A percentile compares a stretch with the other conserved stretches of the same genome.
phyloP scores from a whole-genome alignment of 2,797 vertebrate species.

The Cryptoblepharus egeriae region DNA sequence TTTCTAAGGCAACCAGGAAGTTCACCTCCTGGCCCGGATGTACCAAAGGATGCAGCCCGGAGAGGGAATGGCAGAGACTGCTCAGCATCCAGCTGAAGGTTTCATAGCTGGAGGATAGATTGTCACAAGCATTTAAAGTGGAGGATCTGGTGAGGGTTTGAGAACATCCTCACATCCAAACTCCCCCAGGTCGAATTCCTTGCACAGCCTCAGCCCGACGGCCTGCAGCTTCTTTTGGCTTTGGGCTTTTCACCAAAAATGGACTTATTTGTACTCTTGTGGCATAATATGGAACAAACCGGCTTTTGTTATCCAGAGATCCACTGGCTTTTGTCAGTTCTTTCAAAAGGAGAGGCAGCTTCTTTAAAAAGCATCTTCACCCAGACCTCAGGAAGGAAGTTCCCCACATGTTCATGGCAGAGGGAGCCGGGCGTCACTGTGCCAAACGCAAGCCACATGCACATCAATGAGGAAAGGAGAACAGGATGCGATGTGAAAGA shows the following conservation, averaged over 20 bases:
- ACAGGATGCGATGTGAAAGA: background rate
- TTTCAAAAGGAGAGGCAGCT: conserved; percentile 8
- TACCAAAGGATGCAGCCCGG: conserved; percentile 27
- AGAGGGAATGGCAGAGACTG: conserved; percentile 13
- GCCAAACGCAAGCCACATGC: conserved; percentile 17
- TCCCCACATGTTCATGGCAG: background rate
- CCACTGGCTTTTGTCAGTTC: conserved; percentile 2
- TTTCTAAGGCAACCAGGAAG: conserved; percentile 63
- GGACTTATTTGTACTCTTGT: background rate
- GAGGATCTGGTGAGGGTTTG: background rate
- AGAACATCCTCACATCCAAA: background rate
- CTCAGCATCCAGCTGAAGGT: conserved; percentile 18
- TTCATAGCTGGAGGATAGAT: background rate
- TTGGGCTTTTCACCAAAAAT: conserved; percentile 6
- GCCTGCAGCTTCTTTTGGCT: background rate
- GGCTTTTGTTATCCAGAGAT: conserved; percentile 17
- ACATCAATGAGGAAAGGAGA: background rate
- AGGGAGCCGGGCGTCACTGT: conserved; percentile 8
- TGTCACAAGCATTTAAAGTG: background rate
- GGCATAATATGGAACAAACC: conserved; percentile 5
- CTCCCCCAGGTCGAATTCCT: background rate
- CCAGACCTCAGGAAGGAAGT: conserved; percentile 26
- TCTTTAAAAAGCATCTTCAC: conserved; percentile 26
- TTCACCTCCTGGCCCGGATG: conserved; percentile 42
- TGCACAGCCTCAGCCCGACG: background rate